Percentiles rank a stretch among this genome's conserved stretches.
Evolutionary conservation across 2,113 vertebrate species (phyloP).

Genomic region (Ophthalmolycus amberensis): DNA sequence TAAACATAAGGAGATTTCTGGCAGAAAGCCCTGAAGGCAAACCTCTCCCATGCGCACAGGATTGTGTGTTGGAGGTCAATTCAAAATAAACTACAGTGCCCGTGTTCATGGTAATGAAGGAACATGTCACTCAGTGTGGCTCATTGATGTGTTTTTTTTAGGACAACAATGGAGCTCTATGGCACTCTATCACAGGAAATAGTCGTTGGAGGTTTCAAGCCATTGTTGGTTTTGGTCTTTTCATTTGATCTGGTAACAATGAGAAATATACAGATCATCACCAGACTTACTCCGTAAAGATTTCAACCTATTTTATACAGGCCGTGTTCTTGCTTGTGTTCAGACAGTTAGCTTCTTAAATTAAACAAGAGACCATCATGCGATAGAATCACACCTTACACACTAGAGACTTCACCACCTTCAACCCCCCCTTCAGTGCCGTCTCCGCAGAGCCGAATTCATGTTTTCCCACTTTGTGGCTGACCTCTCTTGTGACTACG

Average conservation of each 20-base stretch:
- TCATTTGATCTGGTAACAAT: too few species aligned
- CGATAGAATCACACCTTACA: too few species aligned
- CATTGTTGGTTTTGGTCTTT: not conserved
- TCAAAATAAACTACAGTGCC: not conserved
- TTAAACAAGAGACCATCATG: too few species aligned
- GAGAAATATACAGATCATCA: too few species aligned
- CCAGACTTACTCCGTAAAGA: too few species aligned
- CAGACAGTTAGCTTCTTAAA: too few species aligned
- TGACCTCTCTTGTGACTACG: conserved; percentile 40
- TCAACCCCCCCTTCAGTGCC: too few species aligned
- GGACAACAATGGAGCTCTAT: not conserved
- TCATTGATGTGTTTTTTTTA: not conserved
- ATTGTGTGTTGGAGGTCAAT: not conserved
- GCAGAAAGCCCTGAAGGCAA: too few species aligned
- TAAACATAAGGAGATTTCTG: not conserved
- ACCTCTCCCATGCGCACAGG: not conserved
- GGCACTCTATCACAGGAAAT: not conserved
- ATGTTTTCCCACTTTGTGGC: not conserved
- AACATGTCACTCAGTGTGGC: not conserved
- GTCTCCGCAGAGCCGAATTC: not conserved
- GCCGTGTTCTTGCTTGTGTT: too few species aligned
- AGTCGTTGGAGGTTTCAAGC: not conserved
- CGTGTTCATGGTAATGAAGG: not conserved
- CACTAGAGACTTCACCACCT: too few species aligned
- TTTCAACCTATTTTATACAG: too few species aligned